These are phyloP conservation scores for Drosophila orena DNA, from an alignment of 1,140 invertebrate genomes.

Conservation along the genomic window DNA sequence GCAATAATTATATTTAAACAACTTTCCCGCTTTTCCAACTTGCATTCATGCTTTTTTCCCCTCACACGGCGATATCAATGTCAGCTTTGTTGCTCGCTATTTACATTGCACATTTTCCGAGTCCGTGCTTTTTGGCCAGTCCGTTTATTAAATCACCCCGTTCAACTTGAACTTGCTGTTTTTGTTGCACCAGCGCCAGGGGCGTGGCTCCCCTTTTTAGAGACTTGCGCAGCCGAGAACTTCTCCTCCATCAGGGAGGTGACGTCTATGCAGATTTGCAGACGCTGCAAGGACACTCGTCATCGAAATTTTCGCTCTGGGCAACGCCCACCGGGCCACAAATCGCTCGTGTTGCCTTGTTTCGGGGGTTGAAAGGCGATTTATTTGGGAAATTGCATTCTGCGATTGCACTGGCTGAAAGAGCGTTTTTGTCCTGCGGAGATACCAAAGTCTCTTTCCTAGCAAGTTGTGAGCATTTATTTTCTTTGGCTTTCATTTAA, in stretches of 20 bases:
- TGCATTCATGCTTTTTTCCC: constrained; percentile 2
- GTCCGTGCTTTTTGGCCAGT: constrained; percentile 25
- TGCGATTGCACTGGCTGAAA: constrained; percentile 48
- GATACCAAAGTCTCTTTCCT: background rate
- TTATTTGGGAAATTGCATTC: constrained; percentile 68
- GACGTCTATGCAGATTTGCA: constrained; percentile 76
- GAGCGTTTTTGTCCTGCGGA: constrained; percentile 7
- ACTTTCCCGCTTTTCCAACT: constrained; percentile 10
- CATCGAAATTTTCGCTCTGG: constrained; percentile 27
- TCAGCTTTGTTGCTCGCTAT: constrained; percentile 67
- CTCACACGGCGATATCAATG: constrained; percentile 52
- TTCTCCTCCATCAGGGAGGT: constrained; percentile 63
- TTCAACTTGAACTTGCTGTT: constrained; percentile 51
- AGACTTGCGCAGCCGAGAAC: constrained; percentile 65
- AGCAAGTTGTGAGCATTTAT: constrained; percentile 5
- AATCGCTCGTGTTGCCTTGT: constrained; percentile 25
- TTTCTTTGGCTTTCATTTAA: no score
- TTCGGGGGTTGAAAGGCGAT: constrained; percentile 41
- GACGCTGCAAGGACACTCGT: constrained; percentile 69
- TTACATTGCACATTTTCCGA: constrained; percentile 39
- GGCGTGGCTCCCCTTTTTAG: constrained; percentile 54
- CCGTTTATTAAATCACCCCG: constrained; percentile 69
- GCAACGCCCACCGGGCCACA: constrained; percentile 67
- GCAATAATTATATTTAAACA: constrained; percentile 24
- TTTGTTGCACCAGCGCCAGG: constrained; percentile 29